phyloP scores from a whole-genome alignment of 2,797 vertebrate genomes.

The Crenichthys baileyi region DNA sequence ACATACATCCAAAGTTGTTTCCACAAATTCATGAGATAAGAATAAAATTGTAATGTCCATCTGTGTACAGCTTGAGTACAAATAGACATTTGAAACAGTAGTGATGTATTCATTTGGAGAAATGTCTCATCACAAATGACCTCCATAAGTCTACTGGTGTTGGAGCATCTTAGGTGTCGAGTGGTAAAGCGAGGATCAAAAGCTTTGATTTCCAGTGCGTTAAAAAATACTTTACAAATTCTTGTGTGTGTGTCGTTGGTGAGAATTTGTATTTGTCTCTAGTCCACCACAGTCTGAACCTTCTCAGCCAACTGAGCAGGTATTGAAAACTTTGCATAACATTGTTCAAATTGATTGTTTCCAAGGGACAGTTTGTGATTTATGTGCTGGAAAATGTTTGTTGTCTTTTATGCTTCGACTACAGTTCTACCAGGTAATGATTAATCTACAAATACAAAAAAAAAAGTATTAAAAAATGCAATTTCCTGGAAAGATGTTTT shows the following conservation, averaged over 20 bases:
- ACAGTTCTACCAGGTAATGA: constrained; percentile 72
- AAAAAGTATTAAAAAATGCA: constrained; percentile 78
- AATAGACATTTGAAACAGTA: background rate
- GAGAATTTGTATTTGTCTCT: constrained; percentile 46
- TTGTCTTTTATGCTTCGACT: constrained; percentile 58
- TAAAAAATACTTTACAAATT: constrained; percentile 65
- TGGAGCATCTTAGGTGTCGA: constrained; percentile 43
- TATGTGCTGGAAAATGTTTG: constrained; percentile 54
- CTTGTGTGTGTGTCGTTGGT: constrained; percentile 37
- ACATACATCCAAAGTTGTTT: constrained; percentile 11
- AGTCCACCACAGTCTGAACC: constrained; percentile 56
- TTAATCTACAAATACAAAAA: constrained; percentile 82
- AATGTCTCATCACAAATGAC: constrained; percentile 19
- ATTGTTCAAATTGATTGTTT: constrained; percentile 62
- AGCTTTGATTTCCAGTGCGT: constrained; percentile 55
- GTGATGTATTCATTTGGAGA: constrained; percentile 16
- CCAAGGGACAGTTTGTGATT: constrained; percentile 49
- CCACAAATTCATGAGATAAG: background rate
- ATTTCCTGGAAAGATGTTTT: constrained; percentile 50
- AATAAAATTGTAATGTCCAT: background rate
- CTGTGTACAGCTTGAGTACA: background rate
- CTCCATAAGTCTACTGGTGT: constrained; percentile 17
- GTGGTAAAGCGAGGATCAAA: constrained; percentile 42
- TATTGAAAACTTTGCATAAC: constrained; percentile 79
- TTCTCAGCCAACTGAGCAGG: constrained; percentile 47